Evolutionary conservation across 1,140 invertebrate genomes (phyloP), one percentile per base, ranked within the genome.

Genomic region (Camponotus vicinus): DNA sequence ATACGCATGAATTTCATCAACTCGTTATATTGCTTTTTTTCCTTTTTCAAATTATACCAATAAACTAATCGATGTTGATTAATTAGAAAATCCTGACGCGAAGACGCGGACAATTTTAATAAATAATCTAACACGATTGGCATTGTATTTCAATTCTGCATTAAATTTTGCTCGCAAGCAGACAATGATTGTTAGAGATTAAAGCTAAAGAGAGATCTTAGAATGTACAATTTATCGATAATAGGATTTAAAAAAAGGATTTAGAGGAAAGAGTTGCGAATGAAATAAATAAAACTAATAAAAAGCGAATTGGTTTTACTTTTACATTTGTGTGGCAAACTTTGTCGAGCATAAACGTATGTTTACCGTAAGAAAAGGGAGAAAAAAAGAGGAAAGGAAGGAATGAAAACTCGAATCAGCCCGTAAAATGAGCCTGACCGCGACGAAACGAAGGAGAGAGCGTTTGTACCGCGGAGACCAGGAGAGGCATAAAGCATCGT

Each of bases 401-500:
- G 37, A 66, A 27, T 64, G 27, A 27, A 64, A 45, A 18, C 7
- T 37, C 40, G 69, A 83, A 75, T 83, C 79, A 83, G 79, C 69
- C 69, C 40, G 69, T 83, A 75, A 83, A 83, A 83, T 83, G 79
- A 66, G 71, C 69, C 69, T 40, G 61, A 84, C 49, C 37, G 73
- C 64, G 86, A 55, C 67, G 45, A 75, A 80, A 73, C 64, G 57
- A n/a, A 73, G 37, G 32, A 66, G 83, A 42, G 49, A 61, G 18
- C 40, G 76, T 34, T 73, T 55, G 76, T 66, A 83, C 67, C 69
- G 57, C 57, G 40, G 67, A 57, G 87, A 76, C 57, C 67, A 69
- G 49, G 49, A 86, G 70, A 88, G 83, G 79, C 84, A 91, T 90
- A 92, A 92, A 84, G 86, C 86, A 89, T 88, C 86, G 80, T 85